phyloP scores from a whole-genome alignment of 2,113 vertebrate genomes.

The Neotoma lepida region DNA sequence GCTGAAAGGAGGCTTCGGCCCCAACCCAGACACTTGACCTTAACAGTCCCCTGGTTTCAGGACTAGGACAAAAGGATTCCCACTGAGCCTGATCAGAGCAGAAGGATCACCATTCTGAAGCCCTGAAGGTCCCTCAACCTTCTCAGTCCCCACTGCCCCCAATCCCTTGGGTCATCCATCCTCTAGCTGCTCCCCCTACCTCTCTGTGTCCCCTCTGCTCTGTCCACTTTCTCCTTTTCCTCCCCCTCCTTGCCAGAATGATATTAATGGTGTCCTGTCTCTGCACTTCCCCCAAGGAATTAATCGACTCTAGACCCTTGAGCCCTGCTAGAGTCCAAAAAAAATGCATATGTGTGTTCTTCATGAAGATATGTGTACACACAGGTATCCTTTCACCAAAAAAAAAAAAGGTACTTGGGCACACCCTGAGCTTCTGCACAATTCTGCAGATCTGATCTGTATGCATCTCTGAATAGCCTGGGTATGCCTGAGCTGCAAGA shows the following conservation, averaged over 20 bases:
- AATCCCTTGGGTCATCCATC: too few species aligned
- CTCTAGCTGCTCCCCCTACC: background rate
- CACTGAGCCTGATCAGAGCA: background rate
- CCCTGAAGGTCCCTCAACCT: background rate
- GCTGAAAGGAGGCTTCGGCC: background rate
- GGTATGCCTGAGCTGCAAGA: background rate
- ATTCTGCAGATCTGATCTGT: accelerated
- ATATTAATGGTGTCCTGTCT: constrained; percentile 74
- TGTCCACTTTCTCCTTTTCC: background rate
- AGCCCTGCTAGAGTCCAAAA: constrained; percentile 68
- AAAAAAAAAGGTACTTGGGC: background rate
- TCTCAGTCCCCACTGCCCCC: background rate
- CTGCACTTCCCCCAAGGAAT: constrained; percentile 59
- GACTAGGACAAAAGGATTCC: background rate
- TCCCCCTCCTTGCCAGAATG: constrained; percentile 14
- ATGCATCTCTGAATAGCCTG: background rate
- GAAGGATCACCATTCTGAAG: background rate
- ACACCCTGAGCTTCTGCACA: background rate
- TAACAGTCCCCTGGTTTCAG: background rate
- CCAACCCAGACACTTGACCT: background rate
- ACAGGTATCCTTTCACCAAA: background rate
- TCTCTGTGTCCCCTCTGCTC: background rate
- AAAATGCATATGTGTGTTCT: background rate
- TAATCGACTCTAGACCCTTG: background rate
- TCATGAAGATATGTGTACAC: accelerated